Conservation (phyloP, 2,113 vertebrate genomes). For the Psophia crepitans region DNA sequence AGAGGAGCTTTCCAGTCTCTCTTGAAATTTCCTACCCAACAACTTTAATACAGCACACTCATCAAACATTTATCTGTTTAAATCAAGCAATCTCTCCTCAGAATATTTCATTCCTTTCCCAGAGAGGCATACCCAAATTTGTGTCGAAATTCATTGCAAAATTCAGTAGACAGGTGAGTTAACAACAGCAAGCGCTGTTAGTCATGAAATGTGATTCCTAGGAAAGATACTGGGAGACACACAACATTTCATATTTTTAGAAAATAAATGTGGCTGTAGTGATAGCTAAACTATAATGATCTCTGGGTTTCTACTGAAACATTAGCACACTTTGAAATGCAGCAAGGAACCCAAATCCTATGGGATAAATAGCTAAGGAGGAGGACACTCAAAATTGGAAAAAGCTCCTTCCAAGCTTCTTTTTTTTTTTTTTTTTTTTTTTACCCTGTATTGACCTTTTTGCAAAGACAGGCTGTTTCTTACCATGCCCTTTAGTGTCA, state of each 20-base stretch:
- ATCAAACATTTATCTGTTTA: neutral
- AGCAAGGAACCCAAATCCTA: neutral
- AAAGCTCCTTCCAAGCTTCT: conserved; percentile 12
- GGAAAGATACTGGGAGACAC: neutral
- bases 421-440: neutral
- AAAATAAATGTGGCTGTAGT: neutral
- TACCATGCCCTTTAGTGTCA: conserved; percentile 94
- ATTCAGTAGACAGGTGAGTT: neutral
- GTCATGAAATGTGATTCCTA: neutral
- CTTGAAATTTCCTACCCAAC: neutral
- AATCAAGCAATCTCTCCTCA: neutral
- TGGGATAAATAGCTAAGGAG: neutral
- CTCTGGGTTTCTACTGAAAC: conserved; percentile 19
- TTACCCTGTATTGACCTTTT: conserved; percentile 55
- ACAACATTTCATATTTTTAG: neutral
- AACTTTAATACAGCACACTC: neutral
- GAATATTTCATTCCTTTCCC: neutral
- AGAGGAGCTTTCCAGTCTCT: neutral
- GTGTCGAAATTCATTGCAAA: neutral
- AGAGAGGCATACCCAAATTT: neutral
- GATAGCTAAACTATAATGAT: neutral
- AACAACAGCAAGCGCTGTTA: neutral
- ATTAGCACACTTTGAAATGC: conserved; percentile 10
- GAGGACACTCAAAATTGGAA: neutral
- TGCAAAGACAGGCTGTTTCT: conserved; percentile 74